phyloP scores from a whole-genome alignment of 2,797 vertebrate genomes.

The Chaetophractus vellerosus region DNA sequence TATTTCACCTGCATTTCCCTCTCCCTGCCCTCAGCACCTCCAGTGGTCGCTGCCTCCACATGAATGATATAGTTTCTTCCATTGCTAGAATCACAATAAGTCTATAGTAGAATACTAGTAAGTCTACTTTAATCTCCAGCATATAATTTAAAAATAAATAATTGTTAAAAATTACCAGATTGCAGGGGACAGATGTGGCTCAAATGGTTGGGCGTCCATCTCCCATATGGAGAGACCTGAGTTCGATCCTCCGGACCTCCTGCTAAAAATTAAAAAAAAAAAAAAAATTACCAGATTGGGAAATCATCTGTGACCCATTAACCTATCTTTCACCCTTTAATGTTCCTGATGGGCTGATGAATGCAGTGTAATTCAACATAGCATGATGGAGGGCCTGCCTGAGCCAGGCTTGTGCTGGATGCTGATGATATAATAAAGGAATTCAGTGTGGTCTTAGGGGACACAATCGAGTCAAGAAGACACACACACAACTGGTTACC shows the following conservation, averaged over 20 bases:
- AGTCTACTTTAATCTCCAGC: too few species aligned
- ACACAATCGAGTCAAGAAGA: neutral
- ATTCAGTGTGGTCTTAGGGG: neutral
- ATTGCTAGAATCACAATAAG: too few species aligned
- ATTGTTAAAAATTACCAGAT: neutral
- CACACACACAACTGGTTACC: neutral
- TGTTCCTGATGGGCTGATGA: neutral
- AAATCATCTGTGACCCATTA: neutral
- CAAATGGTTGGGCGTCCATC: too few species aligned
- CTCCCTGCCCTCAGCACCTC: too few species aligned
- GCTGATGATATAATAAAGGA: neutral
- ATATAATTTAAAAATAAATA: constrained; percentile 33
- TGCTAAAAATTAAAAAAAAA: too few species aligned
- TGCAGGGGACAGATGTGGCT: too few species aligned
- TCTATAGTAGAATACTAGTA: too few species aligned
- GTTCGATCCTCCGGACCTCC: too few species aligned
- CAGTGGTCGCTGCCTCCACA: too few species aligned
- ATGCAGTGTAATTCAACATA: neutral
- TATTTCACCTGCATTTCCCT: too few species aligned
- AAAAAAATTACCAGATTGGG: neutral
- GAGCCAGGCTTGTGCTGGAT: neutral
- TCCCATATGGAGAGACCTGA: too few species aligned
- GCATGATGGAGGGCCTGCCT: neutral
- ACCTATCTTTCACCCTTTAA: neutral
- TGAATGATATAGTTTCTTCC: too few species aligned